These are phyloP conservation scores for Machimus atricapillus DNA, from an alignment of 2,888 invertebrate genomes.

Conservation along the genomic window DNA sequence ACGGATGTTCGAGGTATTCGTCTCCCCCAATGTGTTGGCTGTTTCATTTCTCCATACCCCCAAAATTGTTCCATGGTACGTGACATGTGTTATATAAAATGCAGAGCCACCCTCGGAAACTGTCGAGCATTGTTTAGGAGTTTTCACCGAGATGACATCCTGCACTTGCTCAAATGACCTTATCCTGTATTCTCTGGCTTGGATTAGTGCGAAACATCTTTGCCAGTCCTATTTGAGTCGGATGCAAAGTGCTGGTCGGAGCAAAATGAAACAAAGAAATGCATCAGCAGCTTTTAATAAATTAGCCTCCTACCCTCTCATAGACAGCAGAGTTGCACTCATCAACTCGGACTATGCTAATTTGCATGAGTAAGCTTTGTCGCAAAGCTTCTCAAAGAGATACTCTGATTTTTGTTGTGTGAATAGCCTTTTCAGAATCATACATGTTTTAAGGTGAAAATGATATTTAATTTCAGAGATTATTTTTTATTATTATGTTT, in stretches of 20 bases:
- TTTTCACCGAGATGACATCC: slow-evolving; percentile 13
- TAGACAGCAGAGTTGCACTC: background rate
- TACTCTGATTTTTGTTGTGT: background rate
- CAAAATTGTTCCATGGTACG: slow-evolving; percentile 7
- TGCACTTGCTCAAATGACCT: slow-evolving; percentile 14
- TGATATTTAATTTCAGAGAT: background rate
- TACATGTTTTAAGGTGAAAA: background rate
- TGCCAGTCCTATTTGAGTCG: background rate
- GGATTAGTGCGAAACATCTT: background rate
- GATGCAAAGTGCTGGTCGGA: background rate
- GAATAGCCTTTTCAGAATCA: background rate
- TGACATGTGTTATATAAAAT: slow-evolving; percentile 34
- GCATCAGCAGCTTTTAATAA: background rate
- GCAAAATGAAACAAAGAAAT: background rate
- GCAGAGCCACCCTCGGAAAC: slow-evolving; percentile 4
- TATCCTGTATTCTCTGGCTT: background rate
- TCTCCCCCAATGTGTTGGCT: background rate
- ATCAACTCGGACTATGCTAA: background rate
- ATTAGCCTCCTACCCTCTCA: background rate
- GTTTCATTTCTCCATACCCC: background rate
- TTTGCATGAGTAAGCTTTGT: background rate
- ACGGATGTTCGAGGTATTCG: background rate
- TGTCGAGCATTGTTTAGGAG: slow-evolving; percentile 19
- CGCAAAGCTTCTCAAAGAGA: background rate
- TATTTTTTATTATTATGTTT: background rate